Evolutionary conservation across 2,113 vertebrate genomes (phyloP).

Genomic region (Gallinago undulata): DNA sequence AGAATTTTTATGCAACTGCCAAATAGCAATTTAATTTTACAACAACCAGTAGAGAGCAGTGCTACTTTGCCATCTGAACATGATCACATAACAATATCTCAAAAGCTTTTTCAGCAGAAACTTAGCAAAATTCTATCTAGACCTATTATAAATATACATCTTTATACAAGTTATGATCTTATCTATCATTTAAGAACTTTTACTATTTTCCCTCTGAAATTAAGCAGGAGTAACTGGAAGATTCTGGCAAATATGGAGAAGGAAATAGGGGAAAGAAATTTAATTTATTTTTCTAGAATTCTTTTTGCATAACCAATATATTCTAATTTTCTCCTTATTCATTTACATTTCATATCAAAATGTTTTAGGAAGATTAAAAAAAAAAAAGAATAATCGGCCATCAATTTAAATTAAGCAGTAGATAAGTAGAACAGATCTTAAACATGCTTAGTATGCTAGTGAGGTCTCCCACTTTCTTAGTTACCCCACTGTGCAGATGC

Average conservation of each 20-base stretch:
- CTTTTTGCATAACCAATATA: background rate
- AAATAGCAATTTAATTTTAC: slow-evolving; percentile 18
- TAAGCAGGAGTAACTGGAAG: background rate
- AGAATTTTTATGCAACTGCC: background rate
- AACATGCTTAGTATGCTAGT: background rate
- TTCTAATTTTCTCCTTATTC: background rate
- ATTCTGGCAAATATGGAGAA: background rate
- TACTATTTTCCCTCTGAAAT: background rate
- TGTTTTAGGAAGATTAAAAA: background rate
- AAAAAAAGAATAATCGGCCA: background rate
- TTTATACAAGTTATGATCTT: background rate
- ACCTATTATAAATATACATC: background rate
- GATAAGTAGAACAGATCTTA: background rate
- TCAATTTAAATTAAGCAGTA: background rate
- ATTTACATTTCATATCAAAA: background rate
- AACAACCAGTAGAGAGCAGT: slow-evolving; percentile 63
- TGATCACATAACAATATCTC: background rate
- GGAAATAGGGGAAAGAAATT: background rate
- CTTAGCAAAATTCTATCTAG: background rate
- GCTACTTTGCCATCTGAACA: background rate
- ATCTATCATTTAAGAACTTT: background rate
- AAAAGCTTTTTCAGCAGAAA: background rate
- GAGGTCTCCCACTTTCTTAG: background rate
- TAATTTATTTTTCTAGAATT: background rate
- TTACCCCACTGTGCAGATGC: background rate